A percentile compares a stretch with the other conserved stretches of the same genome.
These are phyloP conservation scores for Semotilus atromaculatus DNA, from an alignment of 2,797 vertebrate species.

Conservation along the genomic window DNA sequence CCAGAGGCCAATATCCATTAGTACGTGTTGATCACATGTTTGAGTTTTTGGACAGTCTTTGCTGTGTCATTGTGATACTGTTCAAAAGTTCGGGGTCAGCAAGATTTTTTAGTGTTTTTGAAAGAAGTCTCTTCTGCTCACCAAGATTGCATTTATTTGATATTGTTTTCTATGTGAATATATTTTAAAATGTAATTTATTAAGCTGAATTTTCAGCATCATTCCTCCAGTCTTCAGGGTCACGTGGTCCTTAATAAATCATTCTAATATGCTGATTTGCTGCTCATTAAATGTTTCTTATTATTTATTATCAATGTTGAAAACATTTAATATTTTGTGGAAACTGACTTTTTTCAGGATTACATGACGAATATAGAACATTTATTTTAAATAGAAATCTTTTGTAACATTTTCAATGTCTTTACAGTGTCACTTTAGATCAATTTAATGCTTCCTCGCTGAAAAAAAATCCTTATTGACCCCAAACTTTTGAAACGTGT, in stretches of 20 bases:
- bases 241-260: background rate
- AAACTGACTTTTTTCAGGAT: background rate
- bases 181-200: background rate
- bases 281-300: no score
- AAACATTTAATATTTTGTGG: no score
- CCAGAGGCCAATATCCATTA: background rate
- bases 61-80: constrained; percentile 21
- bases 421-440: background rate
- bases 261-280: no score
- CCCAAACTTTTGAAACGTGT: background rate
- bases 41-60: background rate
- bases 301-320: no score
- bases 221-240: background rate
- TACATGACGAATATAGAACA: background rate
- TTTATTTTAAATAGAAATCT: background rate
- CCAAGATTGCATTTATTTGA: background rate
- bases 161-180: background rate
- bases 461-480: background rate
- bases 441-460: background rate
- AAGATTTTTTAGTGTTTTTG: background rate
- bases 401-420: background rate
- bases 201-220: background rate
- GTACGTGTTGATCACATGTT: constrained; percentile 27
- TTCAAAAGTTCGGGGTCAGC: background rate
- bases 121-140: background rate